These are phyloP conservation scores for Hydrotaea diabolus DNA, from an alignment of 2,888 invertebrate genomes.

Conservation along the genomic window DNA sequence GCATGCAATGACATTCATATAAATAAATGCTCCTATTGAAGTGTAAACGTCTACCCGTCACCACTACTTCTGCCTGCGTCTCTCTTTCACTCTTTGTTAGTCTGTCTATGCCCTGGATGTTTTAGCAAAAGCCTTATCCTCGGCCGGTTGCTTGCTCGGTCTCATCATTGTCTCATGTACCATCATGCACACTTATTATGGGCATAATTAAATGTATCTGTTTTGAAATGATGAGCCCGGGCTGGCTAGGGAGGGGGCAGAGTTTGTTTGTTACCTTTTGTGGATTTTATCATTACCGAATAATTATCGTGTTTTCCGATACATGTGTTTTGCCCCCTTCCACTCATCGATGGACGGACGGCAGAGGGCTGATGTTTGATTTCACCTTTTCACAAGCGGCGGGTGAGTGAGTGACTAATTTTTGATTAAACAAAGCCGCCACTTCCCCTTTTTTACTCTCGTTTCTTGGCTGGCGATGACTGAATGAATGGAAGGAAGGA, in stretches of 20 bases:
- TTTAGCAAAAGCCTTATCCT: conserved; percentile 11
- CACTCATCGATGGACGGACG: neutral
- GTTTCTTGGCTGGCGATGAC: neutral
- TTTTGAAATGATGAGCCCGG: conserved; percentile 51
- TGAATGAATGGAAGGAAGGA: neutral
- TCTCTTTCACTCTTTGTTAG: conserved; percentile 1
- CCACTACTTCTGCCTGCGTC: neutral
- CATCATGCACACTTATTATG: neutral
- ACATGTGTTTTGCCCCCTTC: conserved; percentile 16
- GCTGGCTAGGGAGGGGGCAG: conserved; percentile 21
- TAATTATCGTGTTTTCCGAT: conserved; percentile 60
- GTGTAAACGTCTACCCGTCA: conserved; percentile 23
- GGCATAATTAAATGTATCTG: conserved; percentile 64
- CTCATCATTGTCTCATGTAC: neutral
- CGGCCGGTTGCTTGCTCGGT: neutral
- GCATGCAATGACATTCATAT: conserved; percentile 62
- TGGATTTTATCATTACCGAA: conserved; percentile 67
- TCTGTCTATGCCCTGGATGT: neutral
- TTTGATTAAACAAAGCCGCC: conserved; percentile 41
- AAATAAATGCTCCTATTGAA: conserved; percentile 33
- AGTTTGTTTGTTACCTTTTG: conserved; percentile 64
- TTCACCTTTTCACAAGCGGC: conserved; percentile 50
- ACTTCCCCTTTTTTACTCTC: conserved; percentile 25
- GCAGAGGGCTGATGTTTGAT: conserved; percentile 30
- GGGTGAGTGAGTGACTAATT: conserved; percentile 45